Conservation (phyloP, 2,113 vertebrate genomes). For the Erythrocebus patas region DNA sequence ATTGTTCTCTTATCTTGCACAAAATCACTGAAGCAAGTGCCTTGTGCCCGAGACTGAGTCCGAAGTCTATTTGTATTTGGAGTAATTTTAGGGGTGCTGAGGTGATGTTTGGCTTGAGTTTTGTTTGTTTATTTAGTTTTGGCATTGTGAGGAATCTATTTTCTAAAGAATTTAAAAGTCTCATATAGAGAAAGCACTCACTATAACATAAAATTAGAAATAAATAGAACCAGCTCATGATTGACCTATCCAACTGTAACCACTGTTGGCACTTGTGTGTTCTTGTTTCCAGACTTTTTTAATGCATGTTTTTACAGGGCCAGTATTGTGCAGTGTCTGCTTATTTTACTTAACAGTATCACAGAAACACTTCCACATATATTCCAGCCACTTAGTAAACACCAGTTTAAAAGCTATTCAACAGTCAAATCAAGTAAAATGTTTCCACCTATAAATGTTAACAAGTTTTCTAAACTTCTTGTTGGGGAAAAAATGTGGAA, state of each 20-base stretch:
- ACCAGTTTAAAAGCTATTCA: neutral
- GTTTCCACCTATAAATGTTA: neutral
- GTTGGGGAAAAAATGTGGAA: neutral
- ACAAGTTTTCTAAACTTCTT: neutral
- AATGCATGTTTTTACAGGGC: neutral
- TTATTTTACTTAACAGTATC: neutral
- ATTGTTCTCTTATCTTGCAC: neutral
- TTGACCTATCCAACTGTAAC: neutral
- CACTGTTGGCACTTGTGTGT: neutral
- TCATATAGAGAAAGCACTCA: neutral
- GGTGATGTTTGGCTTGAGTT: neutral
- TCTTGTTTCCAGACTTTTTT: neutral
- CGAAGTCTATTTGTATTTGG: neutral
- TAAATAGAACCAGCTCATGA: neutral
- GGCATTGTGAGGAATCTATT: neutral
- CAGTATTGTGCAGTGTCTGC: neutral
- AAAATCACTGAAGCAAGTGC: neutral
- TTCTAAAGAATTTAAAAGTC: neutral
- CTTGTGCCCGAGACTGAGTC: neutral
- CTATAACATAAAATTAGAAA: neutral
- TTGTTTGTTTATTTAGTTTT: neutral
- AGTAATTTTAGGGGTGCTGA: neutral
- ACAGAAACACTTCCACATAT: neutral
- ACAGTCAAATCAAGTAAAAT: neutral
- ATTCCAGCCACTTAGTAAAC: neutral